Evolutionary conservation across 2,113 vertebrate genomes (phyloP).

Genomic region (Promerops cafer): DNA sequence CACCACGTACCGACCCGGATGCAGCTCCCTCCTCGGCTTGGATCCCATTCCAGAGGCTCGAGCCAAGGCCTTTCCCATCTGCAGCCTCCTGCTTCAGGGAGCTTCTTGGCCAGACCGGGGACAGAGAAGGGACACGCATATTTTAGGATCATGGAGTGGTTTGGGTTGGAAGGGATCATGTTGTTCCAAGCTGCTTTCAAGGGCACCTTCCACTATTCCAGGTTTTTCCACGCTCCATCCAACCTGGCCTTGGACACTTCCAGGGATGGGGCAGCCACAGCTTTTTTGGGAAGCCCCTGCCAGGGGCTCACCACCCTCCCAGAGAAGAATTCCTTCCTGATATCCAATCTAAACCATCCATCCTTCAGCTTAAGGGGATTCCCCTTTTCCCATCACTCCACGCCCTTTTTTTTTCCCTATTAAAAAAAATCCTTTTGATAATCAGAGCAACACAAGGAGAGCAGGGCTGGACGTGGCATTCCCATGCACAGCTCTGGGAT

Average conservation of each 20-base stretch:
- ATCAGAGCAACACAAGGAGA: not conserved
- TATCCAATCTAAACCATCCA: not conserved
- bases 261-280: not conserved
- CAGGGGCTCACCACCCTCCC: not conserved
- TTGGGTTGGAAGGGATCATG: not conserved
- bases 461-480: fast-evolving
- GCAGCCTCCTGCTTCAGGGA: slow-evolving; percentile 29
- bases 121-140: not conserved
- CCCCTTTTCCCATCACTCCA: not conserved
- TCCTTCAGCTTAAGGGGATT: not conserved
- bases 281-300: fast-evolving
- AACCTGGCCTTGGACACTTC: not conserved
- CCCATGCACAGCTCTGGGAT: fast-evolving
- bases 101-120: not conserved
- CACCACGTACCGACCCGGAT: not conserved
- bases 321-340: not conserved
- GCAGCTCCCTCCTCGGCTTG: not conserved
- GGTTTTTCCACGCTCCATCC: not conserved
- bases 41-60: not conserved
- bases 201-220: not conserved
- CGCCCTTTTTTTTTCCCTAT: not conserved
- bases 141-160: not conserved
- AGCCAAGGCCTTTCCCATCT: not conserved
- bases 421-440: not conserved
- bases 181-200: not conserved